Evolutionary conservation across 2,888 invertebrate species (phyloP).

Genomic region (Euplagia quadripunctaria): DNA sequence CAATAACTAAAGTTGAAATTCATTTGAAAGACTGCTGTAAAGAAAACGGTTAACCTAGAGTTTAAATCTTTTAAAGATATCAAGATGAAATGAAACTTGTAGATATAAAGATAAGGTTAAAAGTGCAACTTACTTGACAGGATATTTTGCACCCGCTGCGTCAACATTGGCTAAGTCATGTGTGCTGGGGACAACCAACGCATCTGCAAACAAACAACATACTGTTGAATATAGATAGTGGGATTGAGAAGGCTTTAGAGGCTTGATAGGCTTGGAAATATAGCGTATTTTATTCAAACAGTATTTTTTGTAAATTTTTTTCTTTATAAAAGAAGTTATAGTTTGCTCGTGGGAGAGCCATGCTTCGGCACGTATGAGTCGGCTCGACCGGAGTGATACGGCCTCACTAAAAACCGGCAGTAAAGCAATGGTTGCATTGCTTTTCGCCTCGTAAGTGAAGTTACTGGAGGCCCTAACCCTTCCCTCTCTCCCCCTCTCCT

Average conservation of each 20-base stretch:
- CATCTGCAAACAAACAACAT: slow-evolving; percentile 75
- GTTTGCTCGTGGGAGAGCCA: too few species aligned
- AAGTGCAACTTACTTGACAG: slow-evolving; percentile 63
- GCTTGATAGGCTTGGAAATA: not conserved
- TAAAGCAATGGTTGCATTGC: too few species aligned
- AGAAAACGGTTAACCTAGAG: slow-evolving; percentile 45
- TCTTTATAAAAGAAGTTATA: too few species aligned
- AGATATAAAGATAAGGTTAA: slow-evolving; percentile 36
- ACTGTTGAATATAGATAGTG: slow-evolving; percentile 51
- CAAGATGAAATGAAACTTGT: slow-evolving; percentile 33
- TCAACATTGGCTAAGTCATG: slow-evolving; percentile 65
- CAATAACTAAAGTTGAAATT: slow-evolving; percentile 51
- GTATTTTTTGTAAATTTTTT: not conserved
- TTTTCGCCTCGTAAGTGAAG: too few species aligned
- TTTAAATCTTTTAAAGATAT: slow-evolving; percentile 21
- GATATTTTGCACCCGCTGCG: slow-evolving; percentile 52
- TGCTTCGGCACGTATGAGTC: too few species aligned
- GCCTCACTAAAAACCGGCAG: too few species aligned
- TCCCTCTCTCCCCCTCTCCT: too few species aligned
- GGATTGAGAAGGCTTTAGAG: slow-evolving; percentile 23
- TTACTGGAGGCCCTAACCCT: too few species aligned
- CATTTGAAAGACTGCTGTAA: slow-evolving; percentile 29
- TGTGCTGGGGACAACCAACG: slow-evolving; percentile 67
- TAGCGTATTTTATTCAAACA: not conserved
- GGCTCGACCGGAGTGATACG: too few species aligned